These are phyloP conservation scores for Turritopsis dohrnii DNA, from an alignment of 30 jellyfish, hydroid and myxozoan genomes.

Conservation along the genomic window DNA sequence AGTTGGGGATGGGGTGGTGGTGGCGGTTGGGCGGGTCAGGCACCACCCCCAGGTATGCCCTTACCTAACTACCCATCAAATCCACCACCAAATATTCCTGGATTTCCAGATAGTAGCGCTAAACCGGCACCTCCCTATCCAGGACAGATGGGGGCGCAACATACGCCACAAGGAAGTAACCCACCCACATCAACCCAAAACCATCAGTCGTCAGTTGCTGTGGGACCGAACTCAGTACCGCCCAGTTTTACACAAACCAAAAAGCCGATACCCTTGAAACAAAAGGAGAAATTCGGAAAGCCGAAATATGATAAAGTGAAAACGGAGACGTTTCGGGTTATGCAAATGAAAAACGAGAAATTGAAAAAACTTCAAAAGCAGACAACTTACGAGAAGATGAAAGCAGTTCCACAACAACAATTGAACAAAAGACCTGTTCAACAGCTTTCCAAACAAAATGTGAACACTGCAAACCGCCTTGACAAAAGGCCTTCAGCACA, in stretches of 20 bases:
- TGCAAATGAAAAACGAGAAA: background rate
- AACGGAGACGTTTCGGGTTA: background rate
- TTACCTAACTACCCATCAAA: conserved; percentile 17
- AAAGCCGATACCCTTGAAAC: background rate
- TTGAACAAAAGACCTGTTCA: background rate
- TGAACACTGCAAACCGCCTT: background rate
- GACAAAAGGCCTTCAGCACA: background rate
- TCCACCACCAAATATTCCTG: conserved; percentile 32
- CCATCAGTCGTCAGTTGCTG: conserved; percentile 15
- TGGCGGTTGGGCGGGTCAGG: conserved; percentile 38
- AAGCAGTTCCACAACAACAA: background rate
- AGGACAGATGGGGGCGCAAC: conserved; percentile 4
- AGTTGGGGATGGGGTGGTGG: conserved; percentile 43
- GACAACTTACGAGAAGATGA: background rate
- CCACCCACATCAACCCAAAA: background rate
- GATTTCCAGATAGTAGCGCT: conserved; percentile 14
- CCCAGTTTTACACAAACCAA: background rate
- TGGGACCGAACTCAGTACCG: background rate
- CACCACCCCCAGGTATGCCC: conserved; percentile 28
- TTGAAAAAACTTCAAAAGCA: background rate
- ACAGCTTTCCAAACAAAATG: background rate
- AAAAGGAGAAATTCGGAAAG: background rate
- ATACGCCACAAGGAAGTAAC: background rate
- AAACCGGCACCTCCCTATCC: background rate
- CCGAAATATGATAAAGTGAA: background rate